Conservation (phyloP, 1,140 invertebrate species). For the Magallana gigas region DNA sequence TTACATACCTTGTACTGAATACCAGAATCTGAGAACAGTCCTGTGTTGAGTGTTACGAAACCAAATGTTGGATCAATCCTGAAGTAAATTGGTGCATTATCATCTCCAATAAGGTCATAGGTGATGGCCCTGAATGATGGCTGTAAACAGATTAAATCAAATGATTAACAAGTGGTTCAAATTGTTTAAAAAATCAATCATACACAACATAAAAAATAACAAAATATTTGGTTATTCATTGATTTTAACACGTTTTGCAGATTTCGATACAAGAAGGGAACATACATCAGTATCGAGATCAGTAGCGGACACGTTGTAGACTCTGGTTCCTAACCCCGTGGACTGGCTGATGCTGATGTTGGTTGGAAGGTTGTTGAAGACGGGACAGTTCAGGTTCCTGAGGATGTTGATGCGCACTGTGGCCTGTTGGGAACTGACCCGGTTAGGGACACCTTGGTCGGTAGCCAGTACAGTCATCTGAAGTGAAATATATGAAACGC, state of each 20-base stretch:
- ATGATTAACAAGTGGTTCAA: not conserved
- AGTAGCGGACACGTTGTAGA: conserved; percentile 39
- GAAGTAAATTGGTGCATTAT: conserved; percentile 44
- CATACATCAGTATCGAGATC: conserved; percentile 27
- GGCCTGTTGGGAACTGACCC: conserved; percentile 2
- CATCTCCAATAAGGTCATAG: conserved; percentile 42
- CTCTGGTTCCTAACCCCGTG: not conserved
- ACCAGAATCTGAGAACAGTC: conserved; percentile 29
- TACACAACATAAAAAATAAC: too few relatives aligned
- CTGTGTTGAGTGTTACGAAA: conserved; percentile 20
- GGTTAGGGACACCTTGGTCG: conserved; percentile 45
- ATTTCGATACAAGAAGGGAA: not conserved
- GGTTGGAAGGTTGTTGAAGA: conserved; percentile 37
- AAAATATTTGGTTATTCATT: too few relatives aligned
- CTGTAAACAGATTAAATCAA: not conserved
- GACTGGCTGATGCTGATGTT: conserved; percentile 41
- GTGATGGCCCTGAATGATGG: conserved; percentile 39
- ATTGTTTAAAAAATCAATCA: too few relatives aligned
- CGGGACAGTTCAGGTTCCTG: conserved; percentile 43
- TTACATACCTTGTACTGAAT: conserved; percentile 22
- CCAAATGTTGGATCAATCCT: conserved; percentile 26
- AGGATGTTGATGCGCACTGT: conserved; percentile 40
- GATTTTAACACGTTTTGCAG: not conserved
- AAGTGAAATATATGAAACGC: not conserved
- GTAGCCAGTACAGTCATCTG: conserved; percentile 38